Conservation (phyloP, 2,113 vertebrate species). For the Zosterops lateralis region DNA sequence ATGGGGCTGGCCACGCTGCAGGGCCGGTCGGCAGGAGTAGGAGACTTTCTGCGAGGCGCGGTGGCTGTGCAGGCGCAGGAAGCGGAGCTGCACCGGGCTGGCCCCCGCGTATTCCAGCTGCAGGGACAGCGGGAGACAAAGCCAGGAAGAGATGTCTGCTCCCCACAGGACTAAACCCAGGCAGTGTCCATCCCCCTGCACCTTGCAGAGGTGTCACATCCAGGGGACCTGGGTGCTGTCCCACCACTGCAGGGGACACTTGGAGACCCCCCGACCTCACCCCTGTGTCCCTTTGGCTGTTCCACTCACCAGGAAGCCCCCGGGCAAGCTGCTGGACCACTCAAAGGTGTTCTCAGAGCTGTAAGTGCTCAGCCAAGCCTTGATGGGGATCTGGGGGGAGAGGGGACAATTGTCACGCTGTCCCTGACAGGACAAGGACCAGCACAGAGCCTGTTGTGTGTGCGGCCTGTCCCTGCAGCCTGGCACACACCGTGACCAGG, state of each 20-base stretch:
- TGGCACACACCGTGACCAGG: rapidly evolving
- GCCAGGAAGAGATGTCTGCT: rapidly evolving
- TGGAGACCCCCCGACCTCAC: not conserved
- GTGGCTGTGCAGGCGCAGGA: constrained; percentile 83
- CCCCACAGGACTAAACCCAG: rapidly evolving
- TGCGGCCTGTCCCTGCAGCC: not conserved
- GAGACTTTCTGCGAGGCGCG: constrained; percentile 77
- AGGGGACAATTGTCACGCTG: rapidly evolving
- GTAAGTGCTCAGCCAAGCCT: constrained; percentile 79
- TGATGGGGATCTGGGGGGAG: constrained; percentile 75
- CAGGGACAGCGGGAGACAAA: not conserved
- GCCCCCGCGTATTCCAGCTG: constrained; percentile 82
- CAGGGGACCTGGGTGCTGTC: not conserved
- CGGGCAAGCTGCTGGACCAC: constrained; percentile 83
- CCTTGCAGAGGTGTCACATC: not conserved
- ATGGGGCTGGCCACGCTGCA: constrained; percentile 18
- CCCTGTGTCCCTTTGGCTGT: rapidly evolving
- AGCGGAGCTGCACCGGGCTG: constrained; percentile 84
- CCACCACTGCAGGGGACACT: not conserved
- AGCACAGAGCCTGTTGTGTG: rapidly evolving
- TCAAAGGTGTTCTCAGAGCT: constrained; percentile 68
- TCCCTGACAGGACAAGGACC: not conserved
- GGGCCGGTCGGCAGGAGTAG: constrained; percentile 76
- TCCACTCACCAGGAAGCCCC: constrained; percentile 79
- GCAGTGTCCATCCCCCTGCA: not conserved